Percentiles rank a stretch among this genome's conserved stretches.
These are phyloP conservation scores for Cossypha niveicapilla DNA, from an alignment of 2,797 vertebrate species.

Conservation along the genomic window DNA sequence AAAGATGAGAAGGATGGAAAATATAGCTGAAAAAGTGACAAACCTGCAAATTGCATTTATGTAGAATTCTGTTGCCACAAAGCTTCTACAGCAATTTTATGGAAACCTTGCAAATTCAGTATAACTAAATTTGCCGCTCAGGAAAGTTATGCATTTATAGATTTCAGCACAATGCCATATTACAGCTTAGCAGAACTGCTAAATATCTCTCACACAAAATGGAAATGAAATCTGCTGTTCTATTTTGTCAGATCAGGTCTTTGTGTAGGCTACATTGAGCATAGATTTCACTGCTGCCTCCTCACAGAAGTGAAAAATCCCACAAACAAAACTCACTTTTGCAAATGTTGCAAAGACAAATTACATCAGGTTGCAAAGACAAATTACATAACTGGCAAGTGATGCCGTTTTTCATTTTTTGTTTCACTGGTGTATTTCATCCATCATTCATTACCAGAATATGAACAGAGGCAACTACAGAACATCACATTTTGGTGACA, in stretches of 20 bases:
- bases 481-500: neutral
- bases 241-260: slow-evolving; percentile 33
- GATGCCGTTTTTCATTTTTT: neutral
- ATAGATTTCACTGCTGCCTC: neutral
- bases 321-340: neutral
- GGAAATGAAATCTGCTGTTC: slow-evolving; percentile 45
- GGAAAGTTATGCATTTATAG: slow-evolving; percentile 32
- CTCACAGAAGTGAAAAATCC: neutral
- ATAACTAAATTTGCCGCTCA: slow-evolving; percentile 56
- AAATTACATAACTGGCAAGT: neutral
- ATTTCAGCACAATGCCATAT: slow-evolving; percentile 38
- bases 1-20: slow-evolving; percentile 62
- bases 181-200: slow-evolving; percentile 41
- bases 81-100: slow-evolving; percentile 52
- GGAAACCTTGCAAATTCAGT: slow-evolving; percentile 42
- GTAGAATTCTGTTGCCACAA: slow-evolving; percentile 32
- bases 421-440: neutral
- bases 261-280: neutral
- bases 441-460: neutral
- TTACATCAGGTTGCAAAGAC: neutral
- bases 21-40: slow-evolving; percentile 62
- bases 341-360: neutral
- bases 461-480: neutral
- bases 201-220: slow-evolving; percentile 40
- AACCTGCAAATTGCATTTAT: slow-evolving; percentile 64